A percentile compares a stretch with the other conserved stretches of the same genome.
These are phyloP conservation scores for Staurois parvus DNA, from an alignment of 2,797 vertebrate genomes.

Conservation along the genomic window DNA sequence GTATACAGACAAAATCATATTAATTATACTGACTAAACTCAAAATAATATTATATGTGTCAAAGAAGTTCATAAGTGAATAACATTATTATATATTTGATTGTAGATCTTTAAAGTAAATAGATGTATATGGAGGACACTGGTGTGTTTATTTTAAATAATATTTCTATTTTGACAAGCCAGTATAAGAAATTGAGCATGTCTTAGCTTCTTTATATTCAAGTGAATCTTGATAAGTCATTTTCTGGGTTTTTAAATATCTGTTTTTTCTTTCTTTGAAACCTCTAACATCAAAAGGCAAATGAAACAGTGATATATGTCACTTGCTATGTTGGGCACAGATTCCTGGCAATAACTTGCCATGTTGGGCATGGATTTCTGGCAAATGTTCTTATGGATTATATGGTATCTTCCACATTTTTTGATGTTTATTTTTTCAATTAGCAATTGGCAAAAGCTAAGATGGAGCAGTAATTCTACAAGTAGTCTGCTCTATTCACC, in stretches of 20 bases:
- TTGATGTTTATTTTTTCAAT: constrained; percentile 61
- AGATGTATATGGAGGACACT: neutral
- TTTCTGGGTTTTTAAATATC: neutral
- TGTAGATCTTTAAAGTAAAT: too few species aligned
- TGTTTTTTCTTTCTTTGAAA: neutral
- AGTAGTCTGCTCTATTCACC: constrained; percentile 61
- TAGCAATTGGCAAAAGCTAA: constrained; percentile 50
- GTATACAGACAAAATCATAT: too few species aligned
- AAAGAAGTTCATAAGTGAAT: too few species aligned
- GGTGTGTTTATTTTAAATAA: neutral
- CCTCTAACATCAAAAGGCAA: constrained; percentile 1
- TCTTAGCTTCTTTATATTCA: neutral
- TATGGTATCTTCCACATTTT: constrained; percentile 15
- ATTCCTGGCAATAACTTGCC: constrained; percentile 28
- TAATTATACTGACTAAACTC: too few species aligned
- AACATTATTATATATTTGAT: too few species aligned
- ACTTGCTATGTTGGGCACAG: constrained; percentile 3
- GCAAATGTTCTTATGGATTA: constrained; percentile 24
- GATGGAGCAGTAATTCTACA: constrained; percentile 26
- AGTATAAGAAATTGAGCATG: neutral
- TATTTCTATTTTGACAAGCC: neutral
- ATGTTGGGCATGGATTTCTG: constrained; percentile 11
- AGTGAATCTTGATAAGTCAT: neutral
- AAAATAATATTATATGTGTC: too few species aligned
- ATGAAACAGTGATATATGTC: constrained; percentile 23